Evolutionary conservation across 2,113 vertebrate genomes (phyloP).

Genomic region (Phodopus roborovskii): DNA sequence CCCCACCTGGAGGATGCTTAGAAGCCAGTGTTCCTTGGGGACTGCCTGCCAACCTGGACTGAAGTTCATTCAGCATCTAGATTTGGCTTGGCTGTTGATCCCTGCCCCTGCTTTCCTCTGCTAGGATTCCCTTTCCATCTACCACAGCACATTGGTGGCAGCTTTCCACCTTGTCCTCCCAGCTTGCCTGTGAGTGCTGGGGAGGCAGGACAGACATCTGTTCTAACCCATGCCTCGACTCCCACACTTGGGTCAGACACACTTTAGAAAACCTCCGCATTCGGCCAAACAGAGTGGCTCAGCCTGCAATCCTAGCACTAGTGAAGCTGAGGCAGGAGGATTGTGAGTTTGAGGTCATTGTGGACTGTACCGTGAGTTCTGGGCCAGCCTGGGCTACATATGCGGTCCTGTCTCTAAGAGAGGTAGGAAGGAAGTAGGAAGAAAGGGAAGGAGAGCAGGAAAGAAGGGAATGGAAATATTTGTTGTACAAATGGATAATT

Average conservation of each 20-base stretch:
- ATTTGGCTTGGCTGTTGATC: neutral
- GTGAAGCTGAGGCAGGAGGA: neutral
- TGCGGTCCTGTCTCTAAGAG: neutral
- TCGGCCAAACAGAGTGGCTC: neutral
- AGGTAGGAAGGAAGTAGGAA: too few species aligned
- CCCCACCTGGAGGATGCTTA: neutral
- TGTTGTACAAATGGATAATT: neutral
- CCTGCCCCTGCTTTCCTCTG: neutral
- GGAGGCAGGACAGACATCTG: neutral
- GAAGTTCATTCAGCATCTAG: neutral
- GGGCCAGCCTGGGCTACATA: neutral
- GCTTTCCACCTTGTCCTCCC: neutral
- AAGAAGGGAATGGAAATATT: neutral
- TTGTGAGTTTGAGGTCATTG: neutral
- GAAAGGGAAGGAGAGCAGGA: neutral
- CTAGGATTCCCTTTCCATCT: neutral
- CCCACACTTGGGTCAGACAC: neutral
- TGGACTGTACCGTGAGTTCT: neutral
- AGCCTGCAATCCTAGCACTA: neutral
- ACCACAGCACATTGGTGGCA: rapidly evolving
- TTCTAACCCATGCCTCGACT: neutral
- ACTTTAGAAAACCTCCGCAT: neutral
- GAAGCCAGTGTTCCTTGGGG: neutral
- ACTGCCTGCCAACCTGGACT: neutral
- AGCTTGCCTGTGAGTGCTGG: neutral